Evolutionary conservation across 2,113 vertebrate species (phyloP).

Genomic region (Oncorhynchus mykiss): DNA sequence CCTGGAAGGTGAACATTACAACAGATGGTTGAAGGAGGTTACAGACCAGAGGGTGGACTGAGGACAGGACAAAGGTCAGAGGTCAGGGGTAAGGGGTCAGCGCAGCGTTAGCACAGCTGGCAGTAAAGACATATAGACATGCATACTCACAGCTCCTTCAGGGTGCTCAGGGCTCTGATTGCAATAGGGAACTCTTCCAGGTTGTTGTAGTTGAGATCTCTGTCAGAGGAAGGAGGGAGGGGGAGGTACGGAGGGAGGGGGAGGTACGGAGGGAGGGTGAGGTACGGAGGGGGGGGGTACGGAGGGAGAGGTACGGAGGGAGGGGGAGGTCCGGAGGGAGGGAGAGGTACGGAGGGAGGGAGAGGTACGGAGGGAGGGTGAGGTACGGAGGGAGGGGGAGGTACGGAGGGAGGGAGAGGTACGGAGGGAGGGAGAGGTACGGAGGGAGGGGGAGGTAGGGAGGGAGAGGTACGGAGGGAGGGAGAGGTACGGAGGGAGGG

Average conservation of each 20-base stretch:
- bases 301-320: too few relatives aligned
- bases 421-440: too few relatives aligned
- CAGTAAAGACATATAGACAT: background rate
- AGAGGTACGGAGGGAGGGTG: too few relatives aligned
- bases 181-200: constrained; percentile 76
- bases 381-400: background rate
- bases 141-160: constrained; percentile 91
- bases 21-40: constrained; percentile 3
- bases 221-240: constrained; percentile 19
- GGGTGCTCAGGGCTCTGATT: constrained; percentile 82
- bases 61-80: constrained; percentile 6
- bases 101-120: constrained; percentile 1
- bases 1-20: constrained; percentile 64
- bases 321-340: background rate
- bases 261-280: too few relatives aligned
- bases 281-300: too few relatives aligned
- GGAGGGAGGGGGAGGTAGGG: too few relatives aligned
- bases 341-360: background rate
- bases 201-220: constrained; percentile 72
- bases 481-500: too few relatives aligned
- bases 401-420: too few relatives aligned
- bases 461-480: too few relatives aligned
- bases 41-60: background rate
- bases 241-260: background rate
- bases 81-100: constrained; percentile 4